Conservation (phyloP, 2,797 vertebrate genomes). For the Carapus acus region DNA sequence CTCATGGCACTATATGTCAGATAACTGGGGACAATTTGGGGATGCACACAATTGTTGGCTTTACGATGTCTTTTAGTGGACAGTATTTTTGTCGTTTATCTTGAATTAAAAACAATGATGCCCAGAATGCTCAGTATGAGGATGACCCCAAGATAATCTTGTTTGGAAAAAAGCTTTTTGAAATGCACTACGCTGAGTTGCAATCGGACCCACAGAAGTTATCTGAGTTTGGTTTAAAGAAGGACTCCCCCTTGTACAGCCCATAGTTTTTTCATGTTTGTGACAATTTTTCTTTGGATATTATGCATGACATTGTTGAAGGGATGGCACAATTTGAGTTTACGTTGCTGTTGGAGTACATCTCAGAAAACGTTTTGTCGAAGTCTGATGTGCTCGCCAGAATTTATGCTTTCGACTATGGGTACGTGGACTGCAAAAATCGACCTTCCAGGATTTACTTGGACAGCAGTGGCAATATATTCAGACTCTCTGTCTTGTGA, state of each 20-base stretch:
- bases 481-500: neutral
- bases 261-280: constrained; percentile 13
- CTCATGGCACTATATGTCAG: constrained; percentile 17
- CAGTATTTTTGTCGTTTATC: no score
- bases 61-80: constrained; percentile 20
- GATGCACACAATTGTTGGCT: constrained; percentile 18
- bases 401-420: constrained; percentile 12
- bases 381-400: neutral
- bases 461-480: constrained; percentile 3
- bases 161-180: constrained; percentile 15
- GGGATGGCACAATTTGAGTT: constrained; percentile 16
- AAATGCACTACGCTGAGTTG: constrained; percentile 18
- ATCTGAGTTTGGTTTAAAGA: constrained; percentile 8
- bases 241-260: no score
- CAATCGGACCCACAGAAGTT: constrained; percentile 12
- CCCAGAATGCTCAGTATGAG: constrained; percentile 11
- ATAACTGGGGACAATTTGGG: constrained; percentile 22
- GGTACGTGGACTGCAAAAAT: neutral
- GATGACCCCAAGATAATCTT: constrained; percentile 25
- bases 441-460: neutral
- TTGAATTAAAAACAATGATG: constrained; percentile 18
- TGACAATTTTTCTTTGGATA: constrained; percentile 11
- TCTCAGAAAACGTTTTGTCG: neutral
- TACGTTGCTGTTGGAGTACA: neutral
- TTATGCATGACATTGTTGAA: constrained; percentile 21